Conservation (phyloP, 2,113 vertebrate species). For the Sinocyclocheilus anshuiensis region DNA sequence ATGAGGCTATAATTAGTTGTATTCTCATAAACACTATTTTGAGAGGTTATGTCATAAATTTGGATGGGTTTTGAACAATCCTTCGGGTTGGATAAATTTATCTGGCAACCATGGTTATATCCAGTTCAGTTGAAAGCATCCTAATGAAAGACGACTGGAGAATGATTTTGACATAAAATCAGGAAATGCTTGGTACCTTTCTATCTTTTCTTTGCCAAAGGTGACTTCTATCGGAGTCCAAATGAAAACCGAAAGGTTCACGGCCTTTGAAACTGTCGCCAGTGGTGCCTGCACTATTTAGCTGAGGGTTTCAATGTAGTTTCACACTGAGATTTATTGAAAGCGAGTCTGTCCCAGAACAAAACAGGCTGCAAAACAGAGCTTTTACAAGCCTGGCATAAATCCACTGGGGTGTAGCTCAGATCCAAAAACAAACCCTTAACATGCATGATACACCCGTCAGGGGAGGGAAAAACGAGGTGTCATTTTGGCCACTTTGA, state of each 20-base stretch:
- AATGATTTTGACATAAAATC: slow-evolving; percentile 11
- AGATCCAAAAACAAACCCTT: slow-evolving; percentile 45
- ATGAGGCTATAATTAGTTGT: not conserved
- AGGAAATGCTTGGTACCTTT: not conserved
- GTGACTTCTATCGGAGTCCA: slow-evolving; percentile 3
- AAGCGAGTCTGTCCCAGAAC: slow-evolving; percentile 50
- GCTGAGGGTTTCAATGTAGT: slow-evolving; percentile 20
- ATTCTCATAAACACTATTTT: not conserved
- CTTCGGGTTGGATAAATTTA: not conserved
- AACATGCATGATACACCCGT: slow-evolving; percentile 9
- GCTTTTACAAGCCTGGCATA: slow-evolving; percentile 63
- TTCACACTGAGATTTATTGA: slow-evolving; percentile 65
- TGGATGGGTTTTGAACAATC: not conserved
- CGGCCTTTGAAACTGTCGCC: not conserved
- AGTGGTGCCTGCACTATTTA: slow-evolving; percentile 22
- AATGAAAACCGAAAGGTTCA: slow-evolving; percentile 23
- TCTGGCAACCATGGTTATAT: not conserved
- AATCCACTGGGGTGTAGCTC: slow-evolving; percentile 63
- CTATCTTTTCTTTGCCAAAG: slow-evolving; percentile 22
- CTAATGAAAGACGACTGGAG: not conserved
- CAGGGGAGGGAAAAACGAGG: not conserved
- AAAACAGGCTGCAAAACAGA: slow-evolving; percentile 52
- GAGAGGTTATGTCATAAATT: not conserved
- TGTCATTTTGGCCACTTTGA: slow-evolving; percentile 61
- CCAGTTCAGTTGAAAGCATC: not conserved